Conservation (phyloP, 2,888 invertebrate genomes). For the Temnothorax ravouxi region DNA sequence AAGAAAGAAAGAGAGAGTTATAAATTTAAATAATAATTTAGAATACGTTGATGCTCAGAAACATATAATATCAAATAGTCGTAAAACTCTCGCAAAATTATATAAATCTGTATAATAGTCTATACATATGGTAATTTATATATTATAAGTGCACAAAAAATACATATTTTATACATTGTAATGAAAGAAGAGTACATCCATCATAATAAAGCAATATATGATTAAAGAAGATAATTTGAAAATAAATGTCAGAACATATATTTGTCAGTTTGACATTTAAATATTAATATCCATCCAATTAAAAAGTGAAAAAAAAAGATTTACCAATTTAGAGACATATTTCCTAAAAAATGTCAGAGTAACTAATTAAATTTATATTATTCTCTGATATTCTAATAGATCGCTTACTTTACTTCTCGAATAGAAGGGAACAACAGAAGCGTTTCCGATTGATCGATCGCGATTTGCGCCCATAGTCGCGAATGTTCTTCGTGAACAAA, state of each 20-base stretch:
- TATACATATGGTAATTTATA: neutral
- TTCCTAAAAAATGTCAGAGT: neutral
- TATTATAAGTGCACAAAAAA: neutral
- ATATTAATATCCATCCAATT: neutral
- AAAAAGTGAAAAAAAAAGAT: neutral
- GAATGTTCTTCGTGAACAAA: slow-evolving; percentile 25
- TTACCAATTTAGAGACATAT: neutral
- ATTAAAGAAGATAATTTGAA: neutral
- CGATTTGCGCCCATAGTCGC: slow-evolving; percentile 19
- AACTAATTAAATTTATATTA: neutral
- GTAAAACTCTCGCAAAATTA: neutral
- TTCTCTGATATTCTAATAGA: neutral
- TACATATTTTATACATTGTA: neutral
- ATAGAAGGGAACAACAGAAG: slow-evolving; percentile 8
- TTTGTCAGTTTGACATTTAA: neutral
- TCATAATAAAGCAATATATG: neutral
- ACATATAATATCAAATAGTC: neutral
- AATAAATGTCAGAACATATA: neutral
- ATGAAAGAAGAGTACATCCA: neutral
- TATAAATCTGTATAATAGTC: neutral
- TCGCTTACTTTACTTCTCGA: neutral
- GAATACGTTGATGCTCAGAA: neutral
- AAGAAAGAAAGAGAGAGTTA: neutral
- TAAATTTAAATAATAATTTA: neutral
- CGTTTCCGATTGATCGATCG: slow-evolving; percentile 17